Conservation (phyloP, 2,113 vertebrate genomes). For the Labeo catla region DNA sequence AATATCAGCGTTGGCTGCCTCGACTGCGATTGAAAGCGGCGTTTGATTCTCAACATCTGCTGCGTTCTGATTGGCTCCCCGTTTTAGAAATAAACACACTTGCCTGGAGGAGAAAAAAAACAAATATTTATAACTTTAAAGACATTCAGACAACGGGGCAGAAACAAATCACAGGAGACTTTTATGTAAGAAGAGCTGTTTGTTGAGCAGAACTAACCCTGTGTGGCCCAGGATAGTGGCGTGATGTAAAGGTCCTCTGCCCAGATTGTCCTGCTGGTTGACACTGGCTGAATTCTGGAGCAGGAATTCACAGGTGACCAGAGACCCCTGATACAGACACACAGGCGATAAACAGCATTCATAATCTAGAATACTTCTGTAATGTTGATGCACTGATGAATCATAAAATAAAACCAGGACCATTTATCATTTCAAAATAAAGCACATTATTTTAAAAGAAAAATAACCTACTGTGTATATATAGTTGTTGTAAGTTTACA, state of each 20-base stretch:
- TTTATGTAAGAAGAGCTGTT: too few species aligned
- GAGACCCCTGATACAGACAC: conserved; percentile 81
- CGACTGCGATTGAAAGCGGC: conserved; percentile 90
- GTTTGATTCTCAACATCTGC: conserved; percentile 93
- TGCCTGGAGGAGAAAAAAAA: conserved; percentile 77
- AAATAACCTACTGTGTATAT: not conserved
- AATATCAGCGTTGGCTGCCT: conserved; percentile 97
- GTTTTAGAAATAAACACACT: conserved; percentile 96
- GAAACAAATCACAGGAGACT: too few species aligned
- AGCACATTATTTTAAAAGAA: not conserved
- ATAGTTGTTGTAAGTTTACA: not conserved
- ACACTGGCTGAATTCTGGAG: conserved; percentile 96
- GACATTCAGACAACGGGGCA: not conserved
- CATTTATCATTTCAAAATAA: not conserved
- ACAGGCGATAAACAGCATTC: not conserved
- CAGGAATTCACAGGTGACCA: conserved; percentile 96
- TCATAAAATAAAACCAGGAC: not conserved
- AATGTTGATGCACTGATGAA: not conserved
- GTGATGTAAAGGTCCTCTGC: conserved; percentile 92
- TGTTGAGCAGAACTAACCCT: conserved; percentile 76
- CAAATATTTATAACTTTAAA: too few species aligned
- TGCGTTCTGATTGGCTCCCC: conserved; percentile 96
- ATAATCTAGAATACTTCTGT: not conserved
- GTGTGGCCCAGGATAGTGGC: conserved; percentile 95
- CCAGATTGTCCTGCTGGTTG: conserved; percentile 90